Conservation (phyloP, 2,797 vertebrate species). For the Sebastes vulpes region DNA sequence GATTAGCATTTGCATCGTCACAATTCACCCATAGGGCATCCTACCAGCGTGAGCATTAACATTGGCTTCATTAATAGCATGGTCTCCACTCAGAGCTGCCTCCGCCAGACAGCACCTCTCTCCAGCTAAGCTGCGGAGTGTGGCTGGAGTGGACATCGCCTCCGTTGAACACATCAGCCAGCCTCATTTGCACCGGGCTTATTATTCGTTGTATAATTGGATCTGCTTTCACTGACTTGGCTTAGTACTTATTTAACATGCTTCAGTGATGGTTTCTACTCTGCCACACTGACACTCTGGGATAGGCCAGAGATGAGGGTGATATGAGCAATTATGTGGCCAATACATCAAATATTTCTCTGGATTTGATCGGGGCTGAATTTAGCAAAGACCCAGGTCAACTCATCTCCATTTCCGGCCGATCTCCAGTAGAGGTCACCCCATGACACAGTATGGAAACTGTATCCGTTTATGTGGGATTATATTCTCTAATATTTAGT, state of each 20-base stretch:
- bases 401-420: constrained; percentile 16
- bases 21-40: constrained; percentile 64
- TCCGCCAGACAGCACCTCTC: constrained; percentile 67
- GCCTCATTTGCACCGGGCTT: constrained; percentile 51
- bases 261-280: constrained; percentile 20
- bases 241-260: constrained; percentile 42
- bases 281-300: constrained; percentile 26
- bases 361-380: not conserved
- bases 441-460: not conserved
- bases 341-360: constrained; percentile 29
- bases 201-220: constrained; percentile 60
- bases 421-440: constrained; percentile 41
- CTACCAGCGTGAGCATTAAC: constrained; percentile 62
- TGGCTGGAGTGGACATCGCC: constrained; percentile 52
- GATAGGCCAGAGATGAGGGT: constrained; percentile 15
- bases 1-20: constrained; percentile 64
- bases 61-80: constrained; percentile 69
- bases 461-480: constrained; percentile 5
- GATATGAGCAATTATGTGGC: constrained; percentile 2
- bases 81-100: constrained; percentile 72
- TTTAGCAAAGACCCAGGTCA: constrained; percentile 30
- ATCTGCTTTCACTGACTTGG: constrained; percentile 39
- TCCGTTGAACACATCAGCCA: constrained; percentile 49
- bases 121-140: constrained; percentile 24
- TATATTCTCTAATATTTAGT: not conserved